Conservation (phyloP, 1,140 invertebrate genomes). For the Colletes gigas region DNA sequence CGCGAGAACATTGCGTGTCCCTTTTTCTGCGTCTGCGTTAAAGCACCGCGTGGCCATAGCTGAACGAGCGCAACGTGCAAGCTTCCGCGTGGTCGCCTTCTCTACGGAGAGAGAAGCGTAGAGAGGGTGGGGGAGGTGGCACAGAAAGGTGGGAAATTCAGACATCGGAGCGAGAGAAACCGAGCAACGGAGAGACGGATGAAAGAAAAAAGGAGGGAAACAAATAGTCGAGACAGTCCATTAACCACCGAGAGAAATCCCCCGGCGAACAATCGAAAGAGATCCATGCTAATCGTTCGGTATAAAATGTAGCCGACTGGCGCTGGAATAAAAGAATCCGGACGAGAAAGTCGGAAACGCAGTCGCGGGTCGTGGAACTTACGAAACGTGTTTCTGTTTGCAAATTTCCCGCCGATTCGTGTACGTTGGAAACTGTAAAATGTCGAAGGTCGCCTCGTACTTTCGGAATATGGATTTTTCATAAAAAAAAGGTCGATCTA, state of each 20-base stretch:
- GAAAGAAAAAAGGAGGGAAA: constrained; percentile 34
- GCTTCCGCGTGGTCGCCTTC: constrained; percentile 51
- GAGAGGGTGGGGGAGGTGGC: constrained; percentile 28
- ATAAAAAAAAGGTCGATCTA: too few relatives aligned
- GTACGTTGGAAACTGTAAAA: too few relatives aligned
- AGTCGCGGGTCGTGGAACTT: not conserved
- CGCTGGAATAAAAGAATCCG: not conserved
- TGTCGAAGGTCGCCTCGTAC: too few relatives aligned
- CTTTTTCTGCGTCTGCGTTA: not conserved
- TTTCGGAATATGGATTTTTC: too few relatives aligned
- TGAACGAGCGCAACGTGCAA: constrained; percentile 5
- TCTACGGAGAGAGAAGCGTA: constrained; percentile 6
- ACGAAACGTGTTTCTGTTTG: not conserved
- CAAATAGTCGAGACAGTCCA: constrained; percentile 49
- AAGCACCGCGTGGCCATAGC: not conserved
- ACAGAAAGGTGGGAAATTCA: not conserved
- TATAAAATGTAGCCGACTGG: constrained; percentile 21
- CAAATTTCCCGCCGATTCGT: too few relatives aligned
- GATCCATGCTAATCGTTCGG: constrained; percentile 44
- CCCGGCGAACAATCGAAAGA: constrained; percentile 30
- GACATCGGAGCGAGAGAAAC: not conserved
- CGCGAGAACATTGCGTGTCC: not conserved
- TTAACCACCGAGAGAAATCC: constrained; percentile 54
- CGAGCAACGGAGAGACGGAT: not conserved
- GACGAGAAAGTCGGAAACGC: constrained; percentile 24